Percentiles rank a stretch among this genome's conserved stretches.
Evolutionary conservation across 2,113 vertebrate species (phyloP).

Genomic region (Mustela lutreola): DNA sequence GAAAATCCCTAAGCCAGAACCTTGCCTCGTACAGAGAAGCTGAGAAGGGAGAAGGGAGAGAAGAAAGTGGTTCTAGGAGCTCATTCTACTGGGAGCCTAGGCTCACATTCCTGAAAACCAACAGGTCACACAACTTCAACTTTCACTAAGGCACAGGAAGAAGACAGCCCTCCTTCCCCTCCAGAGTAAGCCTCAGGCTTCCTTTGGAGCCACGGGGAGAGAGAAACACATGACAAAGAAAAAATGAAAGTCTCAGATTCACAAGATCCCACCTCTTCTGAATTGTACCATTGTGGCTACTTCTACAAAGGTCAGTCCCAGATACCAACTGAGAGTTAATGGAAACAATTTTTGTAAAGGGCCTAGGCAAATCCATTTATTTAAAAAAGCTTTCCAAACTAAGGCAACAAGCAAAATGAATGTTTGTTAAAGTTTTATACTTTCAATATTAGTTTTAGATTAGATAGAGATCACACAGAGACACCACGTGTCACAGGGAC

Average conservation of each 20-base stretch:
- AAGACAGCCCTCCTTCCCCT: neutral
- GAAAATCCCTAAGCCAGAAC: neutral
- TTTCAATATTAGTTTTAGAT: neutral
- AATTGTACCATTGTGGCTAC: neutral
- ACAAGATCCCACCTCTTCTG: neutral
- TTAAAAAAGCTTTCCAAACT: neutral
- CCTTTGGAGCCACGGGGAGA: neutral
- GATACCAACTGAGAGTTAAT: conserved; percentile 1
- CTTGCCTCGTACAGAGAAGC: neutral
- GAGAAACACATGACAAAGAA: neutral
- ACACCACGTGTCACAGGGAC: neutral
- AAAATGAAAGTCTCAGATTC: neutral
- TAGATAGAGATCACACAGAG: neutral
- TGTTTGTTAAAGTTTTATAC: neutral
- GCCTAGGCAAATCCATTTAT: neutral
- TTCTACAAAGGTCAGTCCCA: neutral
- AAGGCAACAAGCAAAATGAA: neutral
- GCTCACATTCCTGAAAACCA: conserved; percentile 23
- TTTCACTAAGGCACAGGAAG: neutral
- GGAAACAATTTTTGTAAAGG: conserved; percentile 13
- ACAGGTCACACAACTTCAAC: neutral
- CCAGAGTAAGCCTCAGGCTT: neutral
- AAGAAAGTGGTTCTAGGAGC: neutral
- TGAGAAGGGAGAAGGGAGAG: neutral
- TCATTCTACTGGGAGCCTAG: neutral